Evolutionary conservation across 2,888 invertebrate genomes (phyloP).

Genomic region (Myathropa florea): DNA sequence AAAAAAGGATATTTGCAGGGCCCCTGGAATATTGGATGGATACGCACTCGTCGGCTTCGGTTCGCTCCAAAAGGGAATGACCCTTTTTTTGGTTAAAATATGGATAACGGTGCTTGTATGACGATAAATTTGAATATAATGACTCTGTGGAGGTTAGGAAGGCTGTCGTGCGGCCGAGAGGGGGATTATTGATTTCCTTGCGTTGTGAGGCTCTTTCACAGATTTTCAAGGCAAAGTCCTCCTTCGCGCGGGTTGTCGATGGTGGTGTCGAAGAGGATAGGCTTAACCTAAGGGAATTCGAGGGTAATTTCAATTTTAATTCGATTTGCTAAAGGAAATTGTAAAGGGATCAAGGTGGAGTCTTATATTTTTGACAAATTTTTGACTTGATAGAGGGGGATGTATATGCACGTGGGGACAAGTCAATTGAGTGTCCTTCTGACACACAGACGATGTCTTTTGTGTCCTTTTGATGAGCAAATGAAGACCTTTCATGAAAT

Average conservation of each 20-base stretch:
- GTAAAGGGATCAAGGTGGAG: neutral
- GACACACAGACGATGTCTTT: no score
- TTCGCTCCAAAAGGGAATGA: slow-evolving; percentile 26
- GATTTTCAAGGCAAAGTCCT: neutral
- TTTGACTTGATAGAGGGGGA: neutral
- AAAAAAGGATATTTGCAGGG: neutral
- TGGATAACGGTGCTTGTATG: slow-evolving; percentile 51
- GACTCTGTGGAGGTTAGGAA: slow-evolving; percentile 42
- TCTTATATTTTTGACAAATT: neutral
- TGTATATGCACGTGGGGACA: no score
- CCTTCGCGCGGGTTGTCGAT: neutral
- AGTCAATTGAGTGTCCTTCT: no score
- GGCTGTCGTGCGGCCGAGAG: neutral
- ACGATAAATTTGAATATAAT: slow-evolving; percentile 60
- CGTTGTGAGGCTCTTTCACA: neutral
- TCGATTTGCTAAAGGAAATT: neutral
- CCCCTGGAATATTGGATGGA: neutral
- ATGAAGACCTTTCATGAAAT: no score
- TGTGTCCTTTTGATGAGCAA: no score
- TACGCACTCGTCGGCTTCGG: neutral
- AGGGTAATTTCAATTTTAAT: slow-evolving; percentile 50
- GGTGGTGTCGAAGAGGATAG: neutral
- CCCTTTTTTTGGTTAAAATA: slow-evolving; percentile 56
- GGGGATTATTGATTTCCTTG: neutral
- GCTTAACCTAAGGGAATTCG: slow-evolving; percentile 46